Base-by-base conservation (phyloP, 1,140 invertebrate species). In the Conus ventricosus region DNA sequence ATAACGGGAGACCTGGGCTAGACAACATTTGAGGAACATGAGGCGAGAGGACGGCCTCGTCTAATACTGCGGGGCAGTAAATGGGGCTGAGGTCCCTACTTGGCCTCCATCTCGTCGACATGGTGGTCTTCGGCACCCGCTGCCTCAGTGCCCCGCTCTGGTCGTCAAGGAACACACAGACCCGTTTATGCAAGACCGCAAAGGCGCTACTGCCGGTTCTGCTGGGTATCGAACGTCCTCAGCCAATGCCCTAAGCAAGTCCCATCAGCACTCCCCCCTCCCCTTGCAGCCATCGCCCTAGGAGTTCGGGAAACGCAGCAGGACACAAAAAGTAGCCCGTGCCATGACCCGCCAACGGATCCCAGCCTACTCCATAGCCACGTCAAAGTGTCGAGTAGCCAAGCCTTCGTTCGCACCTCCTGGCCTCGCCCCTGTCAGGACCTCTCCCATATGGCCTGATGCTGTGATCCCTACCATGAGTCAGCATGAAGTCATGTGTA, bases 181-280 rank as follows among this genome's bases (percentile, higher is more conserved):
- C 39, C 39, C 39, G 39, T 39, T 39, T 39, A 63, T 60, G 25
- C 10, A 20, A 27, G 51, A 85, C 25, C 84, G 57, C 11, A 85
- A 53, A 39, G 2, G 53, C n/a, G 10, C 2, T 0, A 51, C 25
- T 84, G 55, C 82, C 82, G 53, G 82, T 20, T 11, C 53, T 84
- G 51, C 10, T 84, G 82, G 82, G 82, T 7, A 84, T 84, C n/a
- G 82, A 84, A 84, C 57, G 82, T 84, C 10, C 23, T 84, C 10
- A 20, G 4, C n/a, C 78, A 39, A 39, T 39, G 39, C 39, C 39
- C 39, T 39, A 39, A 39, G 39, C 39, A 39, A 39, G 39, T 39
- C 39, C 39, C 39, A 63, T 11, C 11, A 15, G 20, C 20, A 15
- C 11, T 63, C 60, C 60, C 60, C 60, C 11, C 60, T 2, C 11